These are phyloP conservation scores for Chrysopilus asiliformis DNA, from an alignment of 2,888 invertebrate species.

Conservation along the genomic window DNA sequence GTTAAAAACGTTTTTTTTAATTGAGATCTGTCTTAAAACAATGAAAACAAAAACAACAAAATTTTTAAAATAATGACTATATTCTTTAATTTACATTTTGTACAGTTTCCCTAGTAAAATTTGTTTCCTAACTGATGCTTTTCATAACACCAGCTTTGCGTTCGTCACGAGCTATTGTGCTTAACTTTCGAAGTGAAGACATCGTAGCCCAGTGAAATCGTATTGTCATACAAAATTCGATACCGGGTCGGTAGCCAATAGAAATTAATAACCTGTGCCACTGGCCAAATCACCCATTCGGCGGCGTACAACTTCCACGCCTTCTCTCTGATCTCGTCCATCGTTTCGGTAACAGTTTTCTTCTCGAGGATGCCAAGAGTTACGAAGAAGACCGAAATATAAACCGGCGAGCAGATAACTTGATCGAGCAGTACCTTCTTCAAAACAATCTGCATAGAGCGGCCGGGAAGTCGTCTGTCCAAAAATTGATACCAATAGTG, in stretches of 20 bases:
- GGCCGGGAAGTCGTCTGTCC: conserved; percentile 58
- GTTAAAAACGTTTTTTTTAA: no score
- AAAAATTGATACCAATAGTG: conserved; percentile 78
- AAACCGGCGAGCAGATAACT: conserved; percentile 66
- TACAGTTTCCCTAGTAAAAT: no score
- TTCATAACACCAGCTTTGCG: no score
- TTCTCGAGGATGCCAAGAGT: conserved; percentile 61
- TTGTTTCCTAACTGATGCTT: no score
- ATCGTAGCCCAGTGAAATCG: conserved; percentile 74
- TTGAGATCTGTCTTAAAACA: no score
- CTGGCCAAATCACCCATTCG: conserved; percentile 89
- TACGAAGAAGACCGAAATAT: conserved; percentile 62
- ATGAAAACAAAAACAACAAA: no score
- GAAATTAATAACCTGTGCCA: conserved; percentile 86
- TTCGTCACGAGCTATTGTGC: conserved; percentile 30
- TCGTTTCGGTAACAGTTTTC: conserved; percentile 44
- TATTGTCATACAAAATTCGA: conserved; percentile 77
- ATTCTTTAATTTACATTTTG: no score
- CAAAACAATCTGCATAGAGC: conserved; percentile 46
- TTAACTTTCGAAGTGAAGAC: conserved; percentile 71
- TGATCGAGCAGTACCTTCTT: conserved; percentile 77
- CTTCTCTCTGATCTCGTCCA: conserved; percentile 55
- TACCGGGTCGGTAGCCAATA: conserved; percentile 68
- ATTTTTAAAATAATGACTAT: no score
- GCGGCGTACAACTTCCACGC: conserved; percentile 66